Conservation (phyloP, 2,888 invertebrate species). For the Furcula furcula region DNA sequence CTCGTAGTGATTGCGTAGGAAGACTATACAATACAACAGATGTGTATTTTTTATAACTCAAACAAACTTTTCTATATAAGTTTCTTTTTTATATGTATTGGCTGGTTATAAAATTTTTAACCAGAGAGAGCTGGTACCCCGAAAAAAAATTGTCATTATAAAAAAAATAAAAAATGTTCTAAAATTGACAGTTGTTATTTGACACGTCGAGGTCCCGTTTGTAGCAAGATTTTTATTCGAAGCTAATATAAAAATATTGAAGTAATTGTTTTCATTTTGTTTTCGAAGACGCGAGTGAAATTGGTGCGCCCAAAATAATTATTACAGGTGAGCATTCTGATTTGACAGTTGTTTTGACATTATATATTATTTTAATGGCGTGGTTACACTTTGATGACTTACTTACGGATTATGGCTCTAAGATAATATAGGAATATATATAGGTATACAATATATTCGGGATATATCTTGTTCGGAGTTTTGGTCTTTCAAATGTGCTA, state of each 20-base stretch:
- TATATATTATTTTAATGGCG: too few relatives aligned
- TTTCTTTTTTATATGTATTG: background rate
- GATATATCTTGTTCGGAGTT: too few relatives aligned
- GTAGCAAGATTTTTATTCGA: constrained; percentile 38
- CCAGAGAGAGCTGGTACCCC: background rate
- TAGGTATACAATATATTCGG: too few relatives aligned
- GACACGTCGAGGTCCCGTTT: constrained; percentile 41
- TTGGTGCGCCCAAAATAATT: constrained; percentile 1
- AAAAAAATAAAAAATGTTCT: constrained; percentile 37
- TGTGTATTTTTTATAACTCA: too few relatives aligned
- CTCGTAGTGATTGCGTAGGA: too few relatives aligned
- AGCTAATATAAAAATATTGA: constrained; percentile 17
- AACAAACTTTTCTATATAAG: background rate
- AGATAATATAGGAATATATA: too few relatives aligned
- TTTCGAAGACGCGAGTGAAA: background rate
- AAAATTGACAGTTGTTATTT: constrained; percentile 58
- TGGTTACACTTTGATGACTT: constrained; percentile 1
- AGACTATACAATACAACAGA: too few relatives aligned
- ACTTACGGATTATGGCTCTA: too few relatives aligned
- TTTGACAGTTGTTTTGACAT: constrained; percentile 10
- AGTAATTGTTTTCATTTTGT: constrained; percentile 8
- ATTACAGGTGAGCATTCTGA: constrained; percentile 14
- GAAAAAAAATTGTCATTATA: background rate
- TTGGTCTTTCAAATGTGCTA: too few relatives aligned
- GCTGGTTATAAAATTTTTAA: constrained; percentile 3